Conservation (phyloP, 2,797 vertebrate genomes). For the Sarcoramphus papa region DNA sequence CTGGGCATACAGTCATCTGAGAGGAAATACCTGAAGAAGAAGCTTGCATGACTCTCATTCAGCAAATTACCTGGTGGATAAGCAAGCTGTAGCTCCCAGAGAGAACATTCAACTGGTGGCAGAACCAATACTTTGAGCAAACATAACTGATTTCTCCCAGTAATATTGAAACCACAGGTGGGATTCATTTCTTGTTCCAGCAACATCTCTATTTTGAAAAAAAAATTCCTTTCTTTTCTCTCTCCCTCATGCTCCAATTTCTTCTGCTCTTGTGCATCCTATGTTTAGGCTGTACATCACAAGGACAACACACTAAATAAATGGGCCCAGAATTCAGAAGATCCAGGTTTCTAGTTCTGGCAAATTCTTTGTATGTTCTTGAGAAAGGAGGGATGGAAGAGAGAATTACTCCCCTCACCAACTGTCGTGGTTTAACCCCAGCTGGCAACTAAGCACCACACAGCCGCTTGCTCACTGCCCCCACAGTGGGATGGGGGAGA, state of each 20-base stretch:
- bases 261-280: not conserved
- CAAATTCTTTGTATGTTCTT: not conserved
- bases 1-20: not conserved
- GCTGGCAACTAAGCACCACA: fast-evolving
- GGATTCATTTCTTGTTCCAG: not conserved
- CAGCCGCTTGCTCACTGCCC: fast-evolving
- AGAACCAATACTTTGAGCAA: not conserved
- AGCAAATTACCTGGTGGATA: not conserved
- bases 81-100: not conserved
- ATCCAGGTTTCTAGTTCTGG: not conserved
- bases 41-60: not conserved
- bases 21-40: not conserved
- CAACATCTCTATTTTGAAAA: not conserved
- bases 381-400: not conserved
- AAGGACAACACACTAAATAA: not conserved
- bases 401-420: not conserved
- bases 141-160: not conserved
- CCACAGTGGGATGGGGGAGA: fast-evolving
- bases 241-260: not conserved
- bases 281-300: not conserved
- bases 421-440: not conserved
- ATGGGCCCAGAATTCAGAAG: not conserved
- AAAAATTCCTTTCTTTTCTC: not conserved
- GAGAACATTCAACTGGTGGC: not conserved
- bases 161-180: not conserved